A percentile compares a stretch with the other conserved stretches of the same genome.
These are phyloP conservation scores for Hestina assimilis DNA, from an alignment of 1,140 invertebrate species.

Conservation along the genomic window DNA sequence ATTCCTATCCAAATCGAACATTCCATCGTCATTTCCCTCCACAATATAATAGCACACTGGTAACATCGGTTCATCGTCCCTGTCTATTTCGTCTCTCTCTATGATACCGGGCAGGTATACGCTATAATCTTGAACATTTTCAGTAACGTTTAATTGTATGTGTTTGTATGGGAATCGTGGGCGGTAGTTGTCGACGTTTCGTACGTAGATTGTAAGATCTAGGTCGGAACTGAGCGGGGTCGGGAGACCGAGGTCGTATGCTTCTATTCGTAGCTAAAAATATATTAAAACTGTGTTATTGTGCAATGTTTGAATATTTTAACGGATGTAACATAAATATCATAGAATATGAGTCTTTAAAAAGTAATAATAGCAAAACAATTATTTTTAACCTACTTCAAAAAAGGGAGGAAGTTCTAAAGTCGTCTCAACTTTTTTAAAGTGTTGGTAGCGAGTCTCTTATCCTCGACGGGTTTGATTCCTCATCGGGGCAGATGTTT, in stretches of 20 bases:
- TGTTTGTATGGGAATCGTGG: slow-evolving; percentile 90
- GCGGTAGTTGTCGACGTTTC: slow-evolving; percentile 93
- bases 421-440: too few relatives aligned
- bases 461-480: too few relatives aligned
- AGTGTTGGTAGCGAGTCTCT: too few relatives aligned
- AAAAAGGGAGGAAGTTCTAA: too few relatives aligned
- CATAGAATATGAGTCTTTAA: too few relatives aligned
- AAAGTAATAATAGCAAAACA: too few relatives aligned
- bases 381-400: too few relatives aligned
- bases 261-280: slow-evolving; percentile 90
- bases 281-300: not conserved
- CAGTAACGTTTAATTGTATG: slow-evolving; percentile 88
- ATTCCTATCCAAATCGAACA: slow-evolving; percentile 86
- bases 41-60: slow-evolving; percentile 94
- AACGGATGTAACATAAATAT: too few relatives aligned
- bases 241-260: slow-evolving; percentile 91
- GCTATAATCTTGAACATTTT: slow-evolving; percentile 85
- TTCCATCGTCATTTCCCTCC: slow-evolving; percentile 85
- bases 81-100: slow-evolving; percentile 90
- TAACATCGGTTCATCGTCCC: slow-evolving; percentile 85
- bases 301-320: too few relatives aligned
- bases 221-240: slow-evolving; percentile 91
- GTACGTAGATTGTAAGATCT: slow-evolving; percentile 93
- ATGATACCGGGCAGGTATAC: slow-evolving; percentile 88
- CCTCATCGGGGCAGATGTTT: too few relatives aligned